These are phyloP conservation scores for Blastomussa wellsi DNA, from an alignment of 92 coral and sea anemone species.

Conservation along the genomic window DNA sequence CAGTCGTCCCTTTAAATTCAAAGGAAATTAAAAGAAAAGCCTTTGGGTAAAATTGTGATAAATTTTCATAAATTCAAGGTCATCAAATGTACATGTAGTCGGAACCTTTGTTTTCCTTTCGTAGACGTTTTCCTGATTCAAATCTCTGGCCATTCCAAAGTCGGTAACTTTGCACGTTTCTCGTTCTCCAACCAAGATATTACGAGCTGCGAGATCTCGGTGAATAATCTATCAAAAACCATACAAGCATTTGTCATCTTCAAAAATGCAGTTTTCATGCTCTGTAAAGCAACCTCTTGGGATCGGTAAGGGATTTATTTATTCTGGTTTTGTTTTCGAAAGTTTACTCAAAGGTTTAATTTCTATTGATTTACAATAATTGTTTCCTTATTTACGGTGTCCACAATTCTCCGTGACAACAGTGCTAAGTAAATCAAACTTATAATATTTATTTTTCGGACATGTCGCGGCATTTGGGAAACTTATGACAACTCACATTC, in stretches of 20 bases:
- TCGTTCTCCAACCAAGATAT: conserved; percentile 62
- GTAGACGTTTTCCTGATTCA: conserved; percentile 56
- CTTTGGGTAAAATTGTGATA: neutral
- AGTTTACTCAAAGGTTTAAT: neutral
- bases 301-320: too few relatives aligned
- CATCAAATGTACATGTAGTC: neutral
- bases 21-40: neutral
- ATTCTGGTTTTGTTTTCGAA: too few relatives aligned
- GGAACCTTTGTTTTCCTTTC: conserved; percentile 53
- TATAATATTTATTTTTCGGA: too few relatives aligned
- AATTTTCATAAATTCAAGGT: neutral
- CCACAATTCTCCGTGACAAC: too few relatives aligned
- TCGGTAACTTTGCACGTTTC: conserved; percentile 65
- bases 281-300: too few relatives aligned
- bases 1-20: conserved; percentile 59
- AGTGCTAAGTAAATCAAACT: too few relatives aligned
- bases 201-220: conserved; percentile 71
- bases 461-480: too few relatives aligned
- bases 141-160: conserved; percentile 71
- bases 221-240: conserved; percentile 50
- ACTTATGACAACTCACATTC: conserved; percentile 12
- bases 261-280: neutral
- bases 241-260: neutral
- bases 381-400: too few relatives aligned
- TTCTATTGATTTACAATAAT: too few relatives aligned